Evolutionary conservation across 53 echinoderm and acorn worm genomes (phyloP).

Genomic region (Hippasteria phrygiana): DNA sequence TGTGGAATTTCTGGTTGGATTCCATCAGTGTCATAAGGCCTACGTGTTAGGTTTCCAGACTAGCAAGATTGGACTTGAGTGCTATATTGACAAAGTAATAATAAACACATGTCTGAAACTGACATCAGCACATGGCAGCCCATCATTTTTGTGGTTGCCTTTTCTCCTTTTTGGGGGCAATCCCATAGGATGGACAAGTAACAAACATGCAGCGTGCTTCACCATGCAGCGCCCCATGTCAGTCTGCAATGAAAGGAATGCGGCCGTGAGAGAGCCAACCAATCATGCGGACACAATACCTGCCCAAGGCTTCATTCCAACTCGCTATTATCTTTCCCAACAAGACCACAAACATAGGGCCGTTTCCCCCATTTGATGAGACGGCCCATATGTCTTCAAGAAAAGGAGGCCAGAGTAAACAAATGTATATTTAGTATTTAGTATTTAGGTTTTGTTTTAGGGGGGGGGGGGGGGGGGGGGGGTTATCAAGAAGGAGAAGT

Average conservation of each 20-base stretch:
- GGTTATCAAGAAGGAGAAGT: not conserved
- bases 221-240: not conserved
- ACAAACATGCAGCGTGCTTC: not conserved
- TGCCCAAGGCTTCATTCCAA: constrained; percentile 48
- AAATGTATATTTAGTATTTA: not conserved
- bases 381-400: constrained; percentile 37
- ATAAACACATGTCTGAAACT: constrained; percentile 48
- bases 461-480: too few relatives aligned
- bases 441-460: not conserved
- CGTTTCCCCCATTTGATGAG: not conserved
- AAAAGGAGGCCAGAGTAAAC: not conserved
- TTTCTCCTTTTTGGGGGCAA: not conserved
- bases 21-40: not conserved
- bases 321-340: constrained; percentile 50
- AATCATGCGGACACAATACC: constrained; percentile 47
- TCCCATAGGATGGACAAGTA: constrained; percentile 16
- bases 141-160: not conserved
- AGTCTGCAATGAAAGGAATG: constrained; percentile 7
- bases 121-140: not conserved
- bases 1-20: constrained; percentile 13
- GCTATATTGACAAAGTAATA: constrained; percentile 59
- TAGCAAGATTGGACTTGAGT: constrained; percentile 21
- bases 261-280: constrained; percentile 11
- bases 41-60: constrained; percentile 14
- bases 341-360: constrained; percentile 28